A percentile compares a stretch with the other conserved stretches of the same genome.
phyloP scores from a whole-genome alignment of 35 echinoderm and acorn worm species.

The Heliocidaris tuberculata region DNA sequence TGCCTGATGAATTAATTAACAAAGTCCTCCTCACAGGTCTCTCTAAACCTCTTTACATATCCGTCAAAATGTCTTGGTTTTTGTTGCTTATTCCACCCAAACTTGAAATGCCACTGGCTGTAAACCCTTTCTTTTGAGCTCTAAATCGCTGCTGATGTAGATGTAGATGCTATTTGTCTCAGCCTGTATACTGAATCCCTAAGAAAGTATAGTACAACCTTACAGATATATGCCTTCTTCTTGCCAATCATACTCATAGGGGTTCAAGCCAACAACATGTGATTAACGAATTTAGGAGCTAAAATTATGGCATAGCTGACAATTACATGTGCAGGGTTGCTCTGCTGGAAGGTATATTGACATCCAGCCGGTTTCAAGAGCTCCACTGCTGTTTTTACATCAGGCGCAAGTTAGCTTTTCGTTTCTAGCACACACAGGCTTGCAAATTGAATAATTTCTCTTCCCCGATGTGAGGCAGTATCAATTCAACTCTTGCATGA shows the following conservation, averaged over 20 bases:
- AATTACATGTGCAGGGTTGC: not conserved
- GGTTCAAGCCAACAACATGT: not conserved
- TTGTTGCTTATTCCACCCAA: not conserved
- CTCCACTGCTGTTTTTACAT: not conserved
- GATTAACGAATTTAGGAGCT: constrained; percentile 5
- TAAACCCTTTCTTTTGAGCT: not conserved
- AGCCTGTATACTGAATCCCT: not conserved
- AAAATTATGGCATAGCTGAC: not conserved
- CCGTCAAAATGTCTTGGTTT: not conserved
- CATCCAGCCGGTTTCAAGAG: not conserved
- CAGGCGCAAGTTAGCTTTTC: not conserved
- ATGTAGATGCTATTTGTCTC: not conserved
- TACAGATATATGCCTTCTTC: not conserved
- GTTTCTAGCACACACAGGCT: not conserved
- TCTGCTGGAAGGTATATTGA: not conserved
- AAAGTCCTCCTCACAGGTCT: not conserved
- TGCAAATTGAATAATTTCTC: constrained; percentile 1
- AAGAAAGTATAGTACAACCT: not conserved
- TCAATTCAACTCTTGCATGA: not conserved
- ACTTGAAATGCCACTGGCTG: not conserved
- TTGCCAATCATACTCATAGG: not conserved
- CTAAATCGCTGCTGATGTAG: not conserved
- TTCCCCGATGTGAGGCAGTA: not conserved
- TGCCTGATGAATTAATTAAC: not conserved
- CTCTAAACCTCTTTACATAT: not conserved